These are phyloP conservation scores for Xerus rutilus DNA, from an alignment of 2,797 vertebrate genomes.

Conservation along the genomic window DNA sequence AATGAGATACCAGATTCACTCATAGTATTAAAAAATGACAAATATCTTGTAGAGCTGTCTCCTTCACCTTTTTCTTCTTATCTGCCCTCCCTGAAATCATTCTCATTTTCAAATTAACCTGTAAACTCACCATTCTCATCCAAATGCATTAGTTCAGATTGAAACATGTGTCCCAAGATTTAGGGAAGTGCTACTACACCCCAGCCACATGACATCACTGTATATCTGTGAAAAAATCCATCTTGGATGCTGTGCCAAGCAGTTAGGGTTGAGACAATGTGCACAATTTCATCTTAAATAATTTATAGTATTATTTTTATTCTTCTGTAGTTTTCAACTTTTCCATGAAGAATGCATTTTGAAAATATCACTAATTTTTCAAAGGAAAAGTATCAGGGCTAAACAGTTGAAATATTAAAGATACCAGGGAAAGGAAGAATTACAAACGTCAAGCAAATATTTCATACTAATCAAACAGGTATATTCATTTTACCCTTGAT, in stretches of 20 bases:
- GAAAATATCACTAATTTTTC: neutral
- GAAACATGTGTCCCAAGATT: neutral
- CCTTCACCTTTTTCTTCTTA: neutral
- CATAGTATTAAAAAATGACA: neutral
- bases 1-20: neutral
- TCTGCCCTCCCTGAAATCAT: neutral
- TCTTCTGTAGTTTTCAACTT: neutral
- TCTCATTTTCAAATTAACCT: neutral
- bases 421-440: neutral
- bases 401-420: constrained; percentile 26
- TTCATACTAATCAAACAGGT: neutral
- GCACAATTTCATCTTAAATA: neutral
- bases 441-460: neutral
- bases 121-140: neutral
- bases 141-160: neutral
- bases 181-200: neutral
- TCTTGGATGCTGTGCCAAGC: neutral
- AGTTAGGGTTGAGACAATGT: neutral
- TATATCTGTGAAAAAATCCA: neutral
- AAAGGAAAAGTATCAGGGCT: neutral
- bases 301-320: neutral
- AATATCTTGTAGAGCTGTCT: neutral
- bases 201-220: neutral
- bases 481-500: constrained; percentile 12
- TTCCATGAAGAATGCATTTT: neutral